Evolutionary conservation across 2,888 invertebrate genomes (phyloP).

Genomic region (Vandiemenella viatica): DNA sequence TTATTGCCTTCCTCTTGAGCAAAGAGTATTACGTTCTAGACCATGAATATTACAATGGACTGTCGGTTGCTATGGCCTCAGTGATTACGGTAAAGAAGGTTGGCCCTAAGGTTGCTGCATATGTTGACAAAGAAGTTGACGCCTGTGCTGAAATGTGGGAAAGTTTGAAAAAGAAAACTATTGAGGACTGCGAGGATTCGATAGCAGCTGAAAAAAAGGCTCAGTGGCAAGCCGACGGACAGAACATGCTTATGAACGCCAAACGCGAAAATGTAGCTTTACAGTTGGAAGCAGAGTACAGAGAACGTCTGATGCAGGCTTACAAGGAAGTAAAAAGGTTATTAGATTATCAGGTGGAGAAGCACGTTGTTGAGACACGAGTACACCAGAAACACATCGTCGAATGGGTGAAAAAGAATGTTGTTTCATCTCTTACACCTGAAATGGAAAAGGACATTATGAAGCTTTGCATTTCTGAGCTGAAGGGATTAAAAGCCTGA

Average conservation of each 20-base stretch:
- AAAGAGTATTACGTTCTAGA: slow-evolving; percentile 93
- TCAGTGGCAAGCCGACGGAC: slow-evolving; percentile 67
- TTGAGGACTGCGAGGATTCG: too few relatives aligned
- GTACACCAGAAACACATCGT: too few relatives aligned
- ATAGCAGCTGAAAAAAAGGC: slow-evolving; percentile 55
- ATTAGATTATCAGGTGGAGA: too few relatives aligned
- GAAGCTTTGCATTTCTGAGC: too few relatives aligned
- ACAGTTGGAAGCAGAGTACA: slow-evolving; percentile 86
- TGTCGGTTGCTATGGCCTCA: slow-evolving; percentile 54
- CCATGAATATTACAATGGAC: slow-evolving; percentile 75
- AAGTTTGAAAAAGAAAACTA: too few relatives aligned
- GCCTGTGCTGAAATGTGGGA: too few relatives aligned
- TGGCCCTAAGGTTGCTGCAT: slow-evolving; percentile 51
- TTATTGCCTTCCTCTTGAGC: slow-evolving; percentile 71
- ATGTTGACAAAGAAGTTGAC: slow-evolving; percentile 59
- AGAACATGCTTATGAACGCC: slow-evolving; percentile 60
- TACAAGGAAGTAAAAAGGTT: slow-evolving; percentile 46
- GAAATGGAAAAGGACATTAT: too few relatives aligned
- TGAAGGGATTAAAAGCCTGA: too few relatives aligned
- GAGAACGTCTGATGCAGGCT: slow-evolving; percentile 41
- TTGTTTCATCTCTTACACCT: too few relatives aligned
- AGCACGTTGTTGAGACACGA: too few relatives aligned
- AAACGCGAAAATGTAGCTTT: slow-evolving; percentile 85
- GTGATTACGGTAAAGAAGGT: slow-evolving; percentile 48
- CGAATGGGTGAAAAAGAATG: too few relatives aligned